Conservation (phyloP, 2,797 vertebrate genomes). For the Benthosema pterotum region DNA sequence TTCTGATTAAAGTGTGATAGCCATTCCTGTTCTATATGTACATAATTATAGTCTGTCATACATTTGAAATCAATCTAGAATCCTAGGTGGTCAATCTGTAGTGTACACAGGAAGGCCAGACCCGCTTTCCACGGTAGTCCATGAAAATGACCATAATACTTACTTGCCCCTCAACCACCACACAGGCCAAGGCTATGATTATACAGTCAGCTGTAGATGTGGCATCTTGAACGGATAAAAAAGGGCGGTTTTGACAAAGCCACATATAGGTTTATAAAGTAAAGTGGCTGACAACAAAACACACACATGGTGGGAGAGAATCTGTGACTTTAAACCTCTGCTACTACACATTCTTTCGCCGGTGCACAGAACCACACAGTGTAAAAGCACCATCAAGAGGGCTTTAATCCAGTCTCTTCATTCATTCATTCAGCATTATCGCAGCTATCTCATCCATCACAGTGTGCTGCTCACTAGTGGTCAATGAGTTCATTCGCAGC, state of each 20-base stretch:
- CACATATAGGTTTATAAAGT: slow-evolving; percentile 44
- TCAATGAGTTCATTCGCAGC: not conserved
- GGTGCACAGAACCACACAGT: not conserved
- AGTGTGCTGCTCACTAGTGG: slow-evolving; percentile 17
- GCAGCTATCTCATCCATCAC: not conserved
- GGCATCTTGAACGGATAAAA: slow-evolving; percentile 31
- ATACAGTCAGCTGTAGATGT: slow-evolving; percentile 45
- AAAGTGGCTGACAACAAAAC: slow-evolving; percentile 35
- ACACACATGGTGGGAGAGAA: slow-evolving; percentile 36
- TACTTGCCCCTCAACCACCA: slow-evolving; percentile 62
- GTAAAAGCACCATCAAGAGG: not conserved
- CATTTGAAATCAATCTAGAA: slow-evolving; percentile 37
- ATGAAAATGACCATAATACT: slow-evolving; percentile 60
- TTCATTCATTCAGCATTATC: slow-evolving; percentile 4
- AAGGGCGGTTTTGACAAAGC: slow-evolving; percentile 51
- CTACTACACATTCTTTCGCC: slow-evolving; percentile 1
- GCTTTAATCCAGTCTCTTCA: slow-evolving; percentile 27
- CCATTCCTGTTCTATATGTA: not conserved
- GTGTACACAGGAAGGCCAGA: slow-evolving; percentile 26
- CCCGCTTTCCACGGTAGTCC: slow-evolving; percentile 41
- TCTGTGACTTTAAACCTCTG: not conserved
- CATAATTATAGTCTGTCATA: slow-evolving; percentile 44
- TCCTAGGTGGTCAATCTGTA: slow-evolving; percentile 48
- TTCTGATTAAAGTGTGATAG: not conserved
- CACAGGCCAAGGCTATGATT: slow-evolving; percentile 65